Evolutionary conservation across 2,888 invertebrate species (phyloP).

Genomic region (Eupithecia subfuscata): DNA sequence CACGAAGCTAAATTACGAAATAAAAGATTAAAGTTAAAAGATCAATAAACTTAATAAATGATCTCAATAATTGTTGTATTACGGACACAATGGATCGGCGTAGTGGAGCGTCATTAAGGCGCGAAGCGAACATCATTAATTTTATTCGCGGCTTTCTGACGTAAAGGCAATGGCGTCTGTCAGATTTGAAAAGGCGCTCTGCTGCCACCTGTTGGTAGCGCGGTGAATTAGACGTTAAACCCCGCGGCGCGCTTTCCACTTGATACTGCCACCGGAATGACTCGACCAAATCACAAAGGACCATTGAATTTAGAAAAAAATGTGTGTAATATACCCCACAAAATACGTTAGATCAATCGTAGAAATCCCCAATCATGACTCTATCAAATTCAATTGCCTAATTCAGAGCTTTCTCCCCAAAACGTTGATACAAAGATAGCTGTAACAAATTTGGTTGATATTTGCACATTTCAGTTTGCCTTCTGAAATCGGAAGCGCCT

Average conservation of each 20-base stretch:
- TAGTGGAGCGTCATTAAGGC: slow-evolving; percentile 83
- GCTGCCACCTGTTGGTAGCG: slow-evolving; percentile 84
- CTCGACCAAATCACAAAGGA: slow-evolving; percentile 62
- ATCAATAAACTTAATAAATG: slow-evolving; percentile 85
- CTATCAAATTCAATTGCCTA: slow-evolving; percentile 9
- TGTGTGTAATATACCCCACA: slow-evolving; percentile 20
- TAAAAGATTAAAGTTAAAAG: slow-evolving; percentile 84
- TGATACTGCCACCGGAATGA: slow-evolving; percentile 81
- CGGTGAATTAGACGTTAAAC: slow-evolving; percentile 79
- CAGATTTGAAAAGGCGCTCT: slow-evolving; percentile 80
- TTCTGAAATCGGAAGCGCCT: neutral
- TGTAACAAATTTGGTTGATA: neutral
- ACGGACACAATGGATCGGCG: slow-evolving; percentile 83
- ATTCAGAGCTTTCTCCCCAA: neutral
- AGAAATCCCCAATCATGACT: slow-evolving; percentile 23
- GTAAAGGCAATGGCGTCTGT: slow-evolving; percentile 83
- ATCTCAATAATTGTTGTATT: slow-evolving; percentile 85
- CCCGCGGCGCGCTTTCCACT: slow-evolving; percentile 76
- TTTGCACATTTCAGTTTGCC: neutral
- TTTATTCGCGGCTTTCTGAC: slow-evolving; percentile 83
- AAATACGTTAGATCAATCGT: slow-evolving; percentile 24
- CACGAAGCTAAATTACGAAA: slow-evolving; percentile 83
- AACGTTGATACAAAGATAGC: neutral
- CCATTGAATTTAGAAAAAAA: slow-evolving; percentile 53
- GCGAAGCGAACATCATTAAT: slow-evolving; percentile 84